Evolutionary conservation across 2,888 invertebrate species (phyloP), one percentile per base, ranked within the genome.

Genomic region (Colletes collaris): DNA sequence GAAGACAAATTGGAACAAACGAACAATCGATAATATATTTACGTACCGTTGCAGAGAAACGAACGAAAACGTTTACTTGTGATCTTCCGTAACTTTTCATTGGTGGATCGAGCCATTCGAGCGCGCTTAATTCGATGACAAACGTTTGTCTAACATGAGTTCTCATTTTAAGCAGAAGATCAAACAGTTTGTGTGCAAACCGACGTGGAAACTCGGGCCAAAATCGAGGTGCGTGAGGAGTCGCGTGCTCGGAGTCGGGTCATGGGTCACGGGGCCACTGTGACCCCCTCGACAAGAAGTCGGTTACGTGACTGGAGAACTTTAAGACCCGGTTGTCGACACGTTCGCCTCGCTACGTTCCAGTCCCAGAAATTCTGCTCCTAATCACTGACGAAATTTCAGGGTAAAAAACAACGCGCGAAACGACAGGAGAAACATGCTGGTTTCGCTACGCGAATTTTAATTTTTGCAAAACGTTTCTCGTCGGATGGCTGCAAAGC

Each of bases 111-210:
- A 52, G 49, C 55, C 65, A 44, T 63, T 16, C 53, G 71, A 72
- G 49, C 74, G 63, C 71, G 80, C 68, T 63, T 65, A 74, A 80
- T 73, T 65, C 72, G 65, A 58, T 70, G 81, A 86, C 81, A 85
- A 87, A 87, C 76, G 84, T 85, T 72, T 76, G 71, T 69, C 76
- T 71, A 76, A 73, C 87, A 74, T 79, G 84, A 80, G 58, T 19
- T 49, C 60, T 35, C 55, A 70, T 74, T 70, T 68, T 55, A 66
- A 62, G 46, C 64, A 55, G 44, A 49, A 19, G 67, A 65, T 79
- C 59, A 67, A 55, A 50, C 37, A 55, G 37, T 35, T 78, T 62
- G 73, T 66, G 64, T 44, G 68, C 52, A 19, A 40, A 58, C 52
- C 64, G 46, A 67, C 62, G 56, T 60, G 58, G 70, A 80, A 52